Evolutionary conservation across 2,797 vertebrate genomes (phyloP).

Genomic region (Rhinophrynus dorsalis): DNA sequence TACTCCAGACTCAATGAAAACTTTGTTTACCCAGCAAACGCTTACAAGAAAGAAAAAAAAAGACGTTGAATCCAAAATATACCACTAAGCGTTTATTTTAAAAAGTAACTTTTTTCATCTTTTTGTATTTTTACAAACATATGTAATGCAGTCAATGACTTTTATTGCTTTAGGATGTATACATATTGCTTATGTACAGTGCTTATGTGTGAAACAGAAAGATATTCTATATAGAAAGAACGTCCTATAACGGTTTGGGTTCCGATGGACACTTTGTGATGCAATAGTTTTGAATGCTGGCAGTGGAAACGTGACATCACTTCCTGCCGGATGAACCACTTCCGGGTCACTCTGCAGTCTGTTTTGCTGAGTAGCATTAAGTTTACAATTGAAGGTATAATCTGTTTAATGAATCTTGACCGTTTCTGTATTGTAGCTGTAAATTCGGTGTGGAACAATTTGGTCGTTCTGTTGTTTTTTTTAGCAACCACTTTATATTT

Average conservation of each 20-base stretch:
- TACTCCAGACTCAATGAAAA: not conserved
- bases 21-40: too few species aligned
- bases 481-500: not conserved
- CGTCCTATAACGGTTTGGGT: too few species aligned
- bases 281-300: too few species aligned
- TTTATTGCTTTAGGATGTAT: conserved; percentile 12
- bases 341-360: too few species aligned
- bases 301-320: too few species aligned
- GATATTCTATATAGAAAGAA: too few species aligned
- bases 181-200: conserved; percentile 8
- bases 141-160: conserved; percentile 26
- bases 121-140: conserved; percentile 1
- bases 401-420: too few species aligned
- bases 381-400: too few species aligned
- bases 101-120: not conserved
- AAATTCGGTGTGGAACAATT: not conserved
- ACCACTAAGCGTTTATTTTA: not conserved
- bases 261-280: not conserved
- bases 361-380: too few species aligned
- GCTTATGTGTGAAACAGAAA: too few species aligned
- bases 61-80: not conserved
- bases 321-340: too few species aligned
- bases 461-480: conserved; percentile 5
- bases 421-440: not conserved
- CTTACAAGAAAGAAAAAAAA: too few species aligned